Evolutionary conservation across 2,888 invertebrate species (phyloP).

Genomic region (Spisula solida): DNA sequence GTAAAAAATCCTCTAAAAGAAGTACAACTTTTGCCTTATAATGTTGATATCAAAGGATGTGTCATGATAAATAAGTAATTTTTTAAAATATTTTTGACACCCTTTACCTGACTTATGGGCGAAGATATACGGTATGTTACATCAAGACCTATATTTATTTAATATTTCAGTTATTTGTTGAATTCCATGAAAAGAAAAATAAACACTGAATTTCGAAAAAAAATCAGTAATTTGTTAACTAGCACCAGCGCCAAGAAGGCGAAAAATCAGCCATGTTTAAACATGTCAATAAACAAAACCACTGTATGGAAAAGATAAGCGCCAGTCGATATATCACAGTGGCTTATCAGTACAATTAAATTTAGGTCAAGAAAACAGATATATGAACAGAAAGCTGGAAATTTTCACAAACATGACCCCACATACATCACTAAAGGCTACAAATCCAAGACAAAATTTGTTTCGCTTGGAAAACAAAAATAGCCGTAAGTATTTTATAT

Average conservation of each 20-base stretch:
- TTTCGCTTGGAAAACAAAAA: no score
- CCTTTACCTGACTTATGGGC: no score
- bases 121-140: no score
- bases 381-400: not conserved
- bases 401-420: not conserved
- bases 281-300: not conserved
- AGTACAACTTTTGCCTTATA: no score
- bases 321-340: not conserved
- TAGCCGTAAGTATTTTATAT: no score
- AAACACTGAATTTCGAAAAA: no score
- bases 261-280: not conserved
- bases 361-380: not conserved
- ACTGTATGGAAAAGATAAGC: constrained; percentile 2
- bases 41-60: no score
- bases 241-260: not conserved
- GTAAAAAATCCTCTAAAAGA: no score
- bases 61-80: no score
- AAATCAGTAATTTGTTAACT: not conserved
- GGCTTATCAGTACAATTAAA: constrained; percentile 20
- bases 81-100: no score
- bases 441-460: no score
- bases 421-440: not conserved
- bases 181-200: no score
- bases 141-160: not conserved
- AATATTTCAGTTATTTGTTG: not conserved